A percentile compares a stretch with the other conserved stretches of the same genome.
Conservation (phyloP, 2,797 vertebrate species). For the Argya squamiceps region DNA sequence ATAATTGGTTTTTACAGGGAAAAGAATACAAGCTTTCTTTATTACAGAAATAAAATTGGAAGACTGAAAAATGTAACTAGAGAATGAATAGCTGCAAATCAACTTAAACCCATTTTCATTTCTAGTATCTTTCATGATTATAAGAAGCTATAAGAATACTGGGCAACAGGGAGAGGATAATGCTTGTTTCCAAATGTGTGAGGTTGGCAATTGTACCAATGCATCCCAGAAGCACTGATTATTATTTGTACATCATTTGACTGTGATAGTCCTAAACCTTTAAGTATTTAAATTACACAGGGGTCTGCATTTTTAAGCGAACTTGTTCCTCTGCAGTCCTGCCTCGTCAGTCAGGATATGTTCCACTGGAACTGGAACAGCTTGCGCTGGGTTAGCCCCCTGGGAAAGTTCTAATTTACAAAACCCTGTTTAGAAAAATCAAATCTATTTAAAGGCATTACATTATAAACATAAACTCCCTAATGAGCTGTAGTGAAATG, state of each 20-base stretch:
- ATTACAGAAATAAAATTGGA: neutral
- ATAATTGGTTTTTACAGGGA: neutral
- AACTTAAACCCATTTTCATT: neutral
- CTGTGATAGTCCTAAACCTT: conserved; percentile 13
- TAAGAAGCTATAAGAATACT: neutral
- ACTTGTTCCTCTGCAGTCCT: conserved; percentile 12
- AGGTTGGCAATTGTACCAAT: neutral
- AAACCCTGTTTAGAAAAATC: conserved; percentile 74
- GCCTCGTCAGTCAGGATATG: conserved; percentile 62
- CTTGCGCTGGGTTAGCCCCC: conserved; percentile 56
- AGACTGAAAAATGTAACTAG: neutral
- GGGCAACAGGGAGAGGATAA: fast-evolving
- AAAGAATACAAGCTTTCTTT: neutral
- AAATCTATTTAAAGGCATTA: conserved; percentile 79
- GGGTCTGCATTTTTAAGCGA: neutral
- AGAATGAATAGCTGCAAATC: neutral
- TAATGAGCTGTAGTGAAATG: conserved; percentile 78
- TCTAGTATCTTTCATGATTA: neutral
- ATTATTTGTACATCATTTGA: conserved; percentile 34
- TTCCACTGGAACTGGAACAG: conserved; percentile 68
- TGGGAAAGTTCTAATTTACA: conserved; percentile 80
- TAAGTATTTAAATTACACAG: conserved; percentile 19
- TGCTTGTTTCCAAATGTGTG: neutral
- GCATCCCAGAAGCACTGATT: neutral
- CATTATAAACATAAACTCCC: conserved; percentile 79